Base-by-base conservation (phyloP, 2,797 vertebrate genomes). In the Malacoraja senta region DNA sequence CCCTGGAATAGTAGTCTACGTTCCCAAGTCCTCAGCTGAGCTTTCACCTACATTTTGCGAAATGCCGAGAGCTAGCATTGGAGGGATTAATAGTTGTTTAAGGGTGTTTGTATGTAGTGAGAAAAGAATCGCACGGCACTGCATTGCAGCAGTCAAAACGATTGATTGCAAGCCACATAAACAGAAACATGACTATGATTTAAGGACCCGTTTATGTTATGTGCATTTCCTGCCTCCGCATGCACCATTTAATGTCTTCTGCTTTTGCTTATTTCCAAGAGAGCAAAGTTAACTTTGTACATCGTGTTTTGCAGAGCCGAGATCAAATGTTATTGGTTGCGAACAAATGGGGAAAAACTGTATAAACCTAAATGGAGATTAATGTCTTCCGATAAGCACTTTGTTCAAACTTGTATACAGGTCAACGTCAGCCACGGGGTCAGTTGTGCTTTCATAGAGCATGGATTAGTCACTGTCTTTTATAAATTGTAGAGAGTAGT, bases 381-480 rank as follows among this genome's bases (percentile, higher is more conserved):
- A 74, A 53, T 91, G 38, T 92, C 38, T 76, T 76, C 71, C 29
- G 38, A 10, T 53, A 38, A 92, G 10, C 90, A 44, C 38, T 74
- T 74, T 91, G 68, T 91, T 91, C 90, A 91, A 74, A n/a, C 71
- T 26, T 92, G 35, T 53, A 53, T n/a, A 76, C n/a, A 19, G 90
- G 68, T 72, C 71, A 29, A 19, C 53, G 38, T 92, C 71, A 76
- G 9, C 71, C 12, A 53, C 53, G 12, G 71, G 24, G 71, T 92
- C 90, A 92, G 38, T 19, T 72, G 90, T 91, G 90, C 72, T 92
- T 91, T 76, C 44, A 35, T 76, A 74, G 35, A 13, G 24, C 38
- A 15, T 15, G 24, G 21, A 72, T 74, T 53, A 26, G 68, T 92
- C 38, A 76, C 38, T 53, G 68, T 21, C 38, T 15, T 91, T 19